These are phyloP conservation scores for Simalia tracyae DNA, from an alignment of 2,797 vertebrate genomes.

Conservation along the genomic window DNA sequence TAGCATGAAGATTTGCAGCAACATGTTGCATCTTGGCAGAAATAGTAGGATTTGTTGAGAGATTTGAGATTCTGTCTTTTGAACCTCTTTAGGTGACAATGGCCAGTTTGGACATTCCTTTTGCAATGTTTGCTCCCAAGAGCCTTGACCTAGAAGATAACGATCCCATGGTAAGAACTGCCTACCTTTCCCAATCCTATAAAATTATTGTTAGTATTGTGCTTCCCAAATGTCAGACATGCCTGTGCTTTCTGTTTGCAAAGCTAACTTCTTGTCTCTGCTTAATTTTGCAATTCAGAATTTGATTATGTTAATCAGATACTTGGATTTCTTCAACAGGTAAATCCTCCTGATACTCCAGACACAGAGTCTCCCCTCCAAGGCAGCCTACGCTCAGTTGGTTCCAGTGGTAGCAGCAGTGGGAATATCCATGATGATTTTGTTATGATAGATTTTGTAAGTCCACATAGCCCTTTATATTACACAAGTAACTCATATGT, in stretches of 20 bases:
- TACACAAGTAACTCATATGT: background rate
- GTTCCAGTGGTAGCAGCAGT: conserved; percentile 85
- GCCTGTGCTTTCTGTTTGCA: conserved; percentile 24
- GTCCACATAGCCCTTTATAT: conserved; percentile 55
- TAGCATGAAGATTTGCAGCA: conserved; percentile 11
- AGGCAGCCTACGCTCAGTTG: conserved; percentile 90
- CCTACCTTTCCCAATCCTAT: conserved; percentile 21
- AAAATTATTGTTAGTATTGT: conserved; percentile 36
- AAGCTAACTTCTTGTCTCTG: background rate
- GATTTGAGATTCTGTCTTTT: conserved; percentile 53
- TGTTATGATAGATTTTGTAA: conserved; percentile 96
- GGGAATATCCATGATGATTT: conserved; percentile 91
- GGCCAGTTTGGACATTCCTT: conserved; percentile 93
- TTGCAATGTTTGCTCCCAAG: conserved; percentile 93
- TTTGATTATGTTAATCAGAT: conserved; percentile 34
- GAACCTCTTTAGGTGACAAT: conserved; percentile 81
- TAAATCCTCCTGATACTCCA: conserved; percentile 91
- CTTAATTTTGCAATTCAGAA: background rate
- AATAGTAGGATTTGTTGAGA: conserved; percentile 20
- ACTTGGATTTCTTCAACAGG: conserved; percentile 72
- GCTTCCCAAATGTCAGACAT: conserved; percentile 14
- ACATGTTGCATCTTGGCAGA: conserved; percentile 38
- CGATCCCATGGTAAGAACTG: conserved; percentile 88
- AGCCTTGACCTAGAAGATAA: conserved; percentile 87
- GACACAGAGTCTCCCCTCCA: conserved; percentile 86